Conservation (phyloP, 2,113 vertebrate genomes). For the Chamaetylas fuelleborni region DNA sequence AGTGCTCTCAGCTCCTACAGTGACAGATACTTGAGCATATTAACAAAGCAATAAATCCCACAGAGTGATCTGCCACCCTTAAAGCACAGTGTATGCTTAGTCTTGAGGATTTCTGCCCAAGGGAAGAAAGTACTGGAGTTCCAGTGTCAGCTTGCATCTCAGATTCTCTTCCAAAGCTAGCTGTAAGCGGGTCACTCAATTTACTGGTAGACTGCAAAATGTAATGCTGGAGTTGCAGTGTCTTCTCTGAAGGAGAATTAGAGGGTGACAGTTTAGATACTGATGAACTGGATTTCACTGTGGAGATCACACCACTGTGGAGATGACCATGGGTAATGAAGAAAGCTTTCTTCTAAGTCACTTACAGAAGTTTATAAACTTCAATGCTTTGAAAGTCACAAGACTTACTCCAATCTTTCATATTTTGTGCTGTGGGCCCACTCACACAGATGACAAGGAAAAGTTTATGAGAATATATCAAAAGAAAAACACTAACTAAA, state of each 20-base stretch:
- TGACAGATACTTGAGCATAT: not conserved
- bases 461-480: not conserved
- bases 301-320: not conserved
- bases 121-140: not conserved
- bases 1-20: not conserved
- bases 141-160: not conserved
- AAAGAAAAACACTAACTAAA: not conserved
- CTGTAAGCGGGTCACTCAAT: not conserved
- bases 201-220: not conserved
- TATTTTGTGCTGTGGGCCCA: not conserved
- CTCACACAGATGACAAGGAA: not conserved
- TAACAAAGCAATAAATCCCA: constrained; percentile 14
- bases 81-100: not conserved
- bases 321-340: not conserved
- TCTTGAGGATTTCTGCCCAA: not conserved
- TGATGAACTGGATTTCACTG: not conserved
- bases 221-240: not conserved
- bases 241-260: not conserved
- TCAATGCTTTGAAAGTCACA: not conserved
- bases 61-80: not conserved
- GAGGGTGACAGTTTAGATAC: not conserved
- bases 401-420: not conserved
- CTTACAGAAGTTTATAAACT: not conserved
- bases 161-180: not conserved
- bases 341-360: not conserved